A percentile compares a stretch with the other conserved stretches of the same genome.
Conservation (phyloP, 2,888 invertebrate species). For the Laspeyria flexula region DNA sequence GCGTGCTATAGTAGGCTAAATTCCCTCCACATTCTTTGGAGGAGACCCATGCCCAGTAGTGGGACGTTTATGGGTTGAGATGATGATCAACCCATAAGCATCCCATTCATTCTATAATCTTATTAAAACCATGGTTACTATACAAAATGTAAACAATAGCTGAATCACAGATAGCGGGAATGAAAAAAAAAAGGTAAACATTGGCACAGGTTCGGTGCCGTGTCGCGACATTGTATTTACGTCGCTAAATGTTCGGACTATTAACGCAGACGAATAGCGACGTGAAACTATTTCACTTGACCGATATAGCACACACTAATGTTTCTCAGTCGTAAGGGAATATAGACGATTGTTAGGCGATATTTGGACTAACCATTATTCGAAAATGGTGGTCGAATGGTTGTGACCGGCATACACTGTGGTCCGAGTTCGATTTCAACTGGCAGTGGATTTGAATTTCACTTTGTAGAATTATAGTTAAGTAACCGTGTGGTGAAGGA, state of each 20-base stretch:
- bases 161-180: conserved; percentile 20
- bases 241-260: not conserved
- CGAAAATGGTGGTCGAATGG: too few relatives aligned
- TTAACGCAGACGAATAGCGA: not conserved
- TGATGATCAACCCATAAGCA: too few relatives aligned
- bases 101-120: too few relatives aligned
- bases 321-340: not conserved
- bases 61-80: too few relatives aligned
- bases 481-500: too few relatives aligned
- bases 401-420: too few relatives aligned
- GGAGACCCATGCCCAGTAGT: too few relatives aligned
- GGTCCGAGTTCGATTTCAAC: too few relatives aligned
- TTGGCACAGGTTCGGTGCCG: conserved; percentile 25
- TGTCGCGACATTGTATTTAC: conserved; percentile 19
- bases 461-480: too few relatives aligned
- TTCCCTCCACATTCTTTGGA: too few relatives aligned
- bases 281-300: not conserved
- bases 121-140: not conserved
- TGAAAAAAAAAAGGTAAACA: conserved; percentile 36
- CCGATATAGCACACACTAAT: not conserved
- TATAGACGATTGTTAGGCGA: not conserved
- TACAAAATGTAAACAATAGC: conserved; percentile 19
- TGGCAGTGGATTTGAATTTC: too few relatives aligned
- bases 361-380: not conserved
- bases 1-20: too few relatives aligned